phyloP scores from a whole-genome alignment of 2,888 invertebrate genomes.

The Sialis lutaria region DNA sequence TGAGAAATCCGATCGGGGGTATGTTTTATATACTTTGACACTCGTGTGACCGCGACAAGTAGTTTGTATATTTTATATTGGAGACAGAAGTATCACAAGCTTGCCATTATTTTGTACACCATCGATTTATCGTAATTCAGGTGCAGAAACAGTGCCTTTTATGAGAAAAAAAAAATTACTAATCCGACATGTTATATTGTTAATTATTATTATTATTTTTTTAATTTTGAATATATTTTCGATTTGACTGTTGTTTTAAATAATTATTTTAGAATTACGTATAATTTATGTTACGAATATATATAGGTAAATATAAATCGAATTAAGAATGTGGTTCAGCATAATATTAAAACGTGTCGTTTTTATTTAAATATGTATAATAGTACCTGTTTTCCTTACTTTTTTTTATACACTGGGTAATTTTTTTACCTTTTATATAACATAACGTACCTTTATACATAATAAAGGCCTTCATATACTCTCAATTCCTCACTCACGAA shows the following conservation, averaged over 20 bases:
- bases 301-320: too few relatives aligned
- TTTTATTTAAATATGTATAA: too few relatives aligned
- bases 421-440: too few relatives aligned
- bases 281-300: too few relatives aligned
- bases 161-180: constrained; percentile 1
- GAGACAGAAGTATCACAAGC: constrained; percentile 5
- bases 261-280: too few relatives aligned
- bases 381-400: too few relatives aligned
- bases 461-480: too few relatives aligned
- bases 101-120: constrained; percentile 10
- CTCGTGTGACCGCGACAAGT: neutral
- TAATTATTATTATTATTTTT: neutral
- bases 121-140: constrained; percentile 5
- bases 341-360: too few relatives aligned
- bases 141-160: constrained; percentile 7
- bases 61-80: neutral
- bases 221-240: neutral
- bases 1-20: constrained; percentile 11
- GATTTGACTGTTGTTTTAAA: neutral
- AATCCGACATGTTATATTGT: constrained; percentile 2
- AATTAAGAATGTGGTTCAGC: too few relatives aligned
- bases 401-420: too few relatives aligned
- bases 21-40: neutral
- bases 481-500: too few relatives aligned
- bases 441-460: too few relatives aligned